These are phyloP conservation scores for Anabas testudineus DNA, from an alignment of 2,797 vertebrate species.

Conservation along the genomic window DNA sequence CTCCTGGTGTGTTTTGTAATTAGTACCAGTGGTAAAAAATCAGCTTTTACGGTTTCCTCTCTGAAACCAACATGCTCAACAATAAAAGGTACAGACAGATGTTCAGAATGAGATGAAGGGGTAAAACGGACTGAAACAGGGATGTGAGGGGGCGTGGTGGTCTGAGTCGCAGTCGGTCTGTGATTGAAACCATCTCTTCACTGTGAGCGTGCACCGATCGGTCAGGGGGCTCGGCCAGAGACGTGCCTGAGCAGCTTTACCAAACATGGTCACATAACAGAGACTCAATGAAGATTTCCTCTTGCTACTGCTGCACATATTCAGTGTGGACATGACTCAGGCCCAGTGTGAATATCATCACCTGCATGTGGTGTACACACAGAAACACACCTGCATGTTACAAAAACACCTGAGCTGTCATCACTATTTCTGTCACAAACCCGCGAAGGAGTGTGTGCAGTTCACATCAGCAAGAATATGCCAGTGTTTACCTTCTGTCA, in stretches of 20 bases:
- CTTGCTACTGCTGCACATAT: conserved; percentile 59
- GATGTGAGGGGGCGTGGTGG: background rate
- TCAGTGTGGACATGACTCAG: conserved; percentile 15
- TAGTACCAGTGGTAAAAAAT: too few species aligned
- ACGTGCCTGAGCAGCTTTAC: conserved; percentile 81
- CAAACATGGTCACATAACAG: conserved; percentile 88
- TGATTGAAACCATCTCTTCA: conserved; percentile 81
- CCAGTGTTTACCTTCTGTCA: conserved; percentile 29
- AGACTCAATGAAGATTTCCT: conserved; percentile 74
- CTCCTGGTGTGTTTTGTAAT: too few species aligned
- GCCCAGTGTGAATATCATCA: conserved; percentile 32
- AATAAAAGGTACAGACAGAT: too few species aligned
- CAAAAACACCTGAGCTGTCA: conserved; percentile 17
- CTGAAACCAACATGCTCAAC: too few species aligned
- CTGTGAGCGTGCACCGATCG: conserved; percentile 43
- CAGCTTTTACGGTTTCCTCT: too few species aligned
- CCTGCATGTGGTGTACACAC: conserved; percentile 27
- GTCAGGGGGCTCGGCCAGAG: conserved; percentile 80
- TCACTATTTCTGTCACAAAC: background rate
- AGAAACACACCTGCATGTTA: conserved; percentile 30
- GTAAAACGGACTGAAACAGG: conserved; percentile 17
- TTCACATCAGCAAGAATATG: too few species aligned
- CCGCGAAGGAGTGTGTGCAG: too few species aligned
- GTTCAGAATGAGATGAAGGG: conserved; percentile 5
- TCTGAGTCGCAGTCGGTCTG: conserved; percentile 45